These are phyloP conservation scores for Miopithecus talapoin DNA, from an alignment of 2,797 vertebrate species.

Conservation along the genomic window DNA sequence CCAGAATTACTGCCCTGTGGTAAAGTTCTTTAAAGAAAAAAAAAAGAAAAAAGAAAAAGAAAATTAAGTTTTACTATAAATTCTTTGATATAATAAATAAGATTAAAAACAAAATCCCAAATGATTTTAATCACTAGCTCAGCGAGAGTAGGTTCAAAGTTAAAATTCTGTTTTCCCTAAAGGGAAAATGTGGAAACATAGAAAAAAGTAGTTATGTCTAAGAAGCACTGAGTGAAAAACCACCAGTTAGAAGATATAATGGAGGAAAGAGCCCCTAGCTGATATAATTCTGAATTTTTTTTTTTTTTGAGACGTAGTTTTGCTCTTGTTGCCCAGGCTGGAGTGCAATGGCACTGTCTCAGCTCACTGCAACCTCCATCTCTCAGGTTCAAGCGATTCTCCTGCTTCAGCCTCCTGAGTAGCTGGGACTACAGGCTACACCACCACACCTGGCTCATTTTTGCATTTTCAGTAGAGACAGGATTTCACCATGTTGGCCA, in stretches of 20 bases:
- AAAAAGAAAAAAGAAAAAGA: neutral
- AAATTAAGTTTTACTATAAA: neutral
- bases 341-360: neutral
- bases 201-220: neutral
- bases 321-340: neutral
- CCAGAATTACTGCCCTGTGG: neutral
- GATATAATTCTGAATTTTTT: neutral
- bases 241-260: neutral
- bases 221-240: neutral
- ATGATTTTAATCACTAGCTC: neutral
- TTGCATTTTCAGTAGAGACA: neutral
- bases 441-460: neutral
- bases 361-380: neutral
- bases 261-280: neutral
- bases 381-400: neutral
- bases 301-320: neutral
- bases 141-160: neutral
- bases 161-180: neutral
- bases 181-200: neutral
- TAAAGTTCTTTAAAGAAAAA: neutral
- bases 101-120: conserved; percentile 30
- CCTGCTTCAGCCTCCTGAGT: neutral
- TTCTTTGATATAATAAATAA: neutral
- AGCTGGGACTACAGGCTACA: neutral
- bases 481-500: neutral